Conservation (phyloP, 2,888 invertebrate species). For the Ecliptopera silaceata region DNA sequence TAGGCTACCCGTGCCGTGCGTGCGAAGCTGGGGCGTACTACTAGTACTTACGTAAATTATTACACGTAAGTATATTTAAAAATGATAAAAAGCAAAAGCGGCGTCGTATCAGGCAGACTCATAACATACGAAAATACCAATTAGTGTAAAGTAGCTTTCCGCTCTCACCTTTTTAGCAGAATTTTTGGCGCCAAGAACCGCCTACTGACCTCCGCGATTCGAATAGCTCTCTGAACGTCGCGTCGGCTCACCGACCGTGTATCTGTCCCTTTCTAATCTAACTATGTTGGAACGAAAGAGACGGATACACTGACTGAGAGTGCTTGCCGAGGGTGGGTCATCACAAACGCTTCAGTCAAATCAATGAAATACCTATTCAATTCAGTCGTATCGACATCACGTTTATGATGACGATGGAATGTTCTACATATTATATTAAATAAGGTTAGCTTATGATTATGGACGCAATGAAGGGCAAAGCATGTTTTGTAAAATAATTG, state of each 20-base stretch:
- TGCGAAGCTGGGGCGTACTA: no score
- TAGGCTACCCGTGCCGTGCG: no score
- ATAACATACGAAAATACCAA: constrained; percentile 11
- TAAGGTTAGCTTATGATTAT: background rate
- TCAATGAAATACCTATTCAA: background rate
- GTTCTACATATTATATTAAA: constrained; percentile 3
- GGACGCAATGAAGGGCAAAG: constrained; percentile 54
- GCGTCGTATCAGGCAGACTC: constrained; percentile 8
- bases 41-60: no score
- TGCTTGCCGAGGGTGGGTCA: constrained; percentile 6
- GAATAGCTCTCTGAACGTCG: constrained; percentile 15
- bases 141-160: constrained; percentile 1
- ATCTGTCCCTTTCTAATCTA: constrained; percentile 18
- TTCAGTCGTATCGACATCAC: no score
- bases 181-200: constrained; percentile 10
- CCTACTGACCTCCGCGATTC: constrained; percentile 12
- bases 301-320: constrained; percentile 4
- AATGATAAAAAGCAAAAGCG: background rate
- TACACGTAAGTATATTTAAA: background rate
- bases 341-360: constrained; percentile 1
- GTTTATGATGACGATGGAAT: constrained; percentile 9
- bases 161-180: constrained; percentile 24
- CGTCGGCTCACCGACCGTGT: constrained; percentile 9
- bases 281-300: constrained; percentile 8
- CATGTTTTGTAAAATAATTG: constrained; percentile 29